These are phyloP conservation scores for Hyalella azteca DNA, from an alignment of 2,888 invertebrate genomes.

Conservation along the genomic window DNA sequence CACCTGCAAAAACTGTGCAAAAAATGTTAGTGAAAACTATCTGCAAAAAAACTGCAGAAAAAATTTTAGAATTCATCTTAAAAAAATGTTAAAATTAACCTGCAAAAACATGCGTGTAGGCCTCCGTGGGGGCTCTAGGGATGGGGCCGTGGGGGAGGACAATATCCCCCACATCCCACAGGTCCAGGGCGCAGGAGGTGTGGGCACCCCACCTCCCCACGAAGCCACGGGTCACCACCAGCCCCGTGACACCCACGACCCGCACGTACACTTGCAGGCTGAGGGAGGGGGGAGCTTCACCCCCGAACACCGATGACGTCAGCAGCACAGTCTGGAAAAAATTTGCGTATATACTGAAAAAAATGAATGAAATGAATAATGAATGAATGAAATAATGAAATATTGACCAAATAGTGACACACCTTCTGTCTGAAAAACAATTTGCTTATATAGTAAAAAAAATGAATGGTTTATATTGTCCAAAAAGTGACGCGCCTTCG, in stretches of 20 bases:
- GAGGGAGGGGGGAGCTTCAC: neutral
- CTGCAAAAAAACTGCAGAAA: too few species aligned
- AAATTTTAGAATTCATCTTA: too few species aligned
- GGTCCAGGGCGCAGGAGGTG: neutral
- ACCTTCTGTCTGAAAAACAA: too few species aligned
- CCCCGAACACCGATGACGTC: neutral
- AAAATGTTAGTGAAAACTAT: too few species aligned
- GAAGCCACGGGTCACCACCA: neutral
- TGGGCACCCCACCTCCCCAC: neutral
- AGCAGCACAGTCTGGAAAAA: conserved; percentile 2
- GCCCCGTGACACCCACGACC: neutral
- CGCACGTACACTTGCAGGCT: conserved; percentile 27
- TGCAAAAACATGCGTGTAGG: conserved; percentile 19
- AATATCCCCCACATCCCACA: neutral
- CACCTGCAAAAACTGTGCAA: conserved; percentile 34
- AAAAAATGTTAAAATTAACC: too few species aligned
- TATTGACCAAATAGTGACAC: too few species aligned
- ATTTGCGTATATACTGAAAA: too few species aligned
- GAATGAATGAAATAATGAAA: too few species aligned
- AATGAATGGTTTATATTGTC: too few species aligned
- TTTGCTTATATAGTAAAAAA: too few species aligned
- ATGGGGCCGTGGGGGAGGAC: neutral
- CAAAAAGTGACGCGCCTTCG: too few species aligned
- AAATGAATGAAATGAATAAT: too few species aligned
- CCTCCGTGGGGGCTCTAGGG: neutral